A percentile compares a stretch with the other conserved stretches of the same genome.
Evolutionary conservation across 2,888 invertebrate species (phyloP).

Genomic region (Xylophagus ater): DNA sequence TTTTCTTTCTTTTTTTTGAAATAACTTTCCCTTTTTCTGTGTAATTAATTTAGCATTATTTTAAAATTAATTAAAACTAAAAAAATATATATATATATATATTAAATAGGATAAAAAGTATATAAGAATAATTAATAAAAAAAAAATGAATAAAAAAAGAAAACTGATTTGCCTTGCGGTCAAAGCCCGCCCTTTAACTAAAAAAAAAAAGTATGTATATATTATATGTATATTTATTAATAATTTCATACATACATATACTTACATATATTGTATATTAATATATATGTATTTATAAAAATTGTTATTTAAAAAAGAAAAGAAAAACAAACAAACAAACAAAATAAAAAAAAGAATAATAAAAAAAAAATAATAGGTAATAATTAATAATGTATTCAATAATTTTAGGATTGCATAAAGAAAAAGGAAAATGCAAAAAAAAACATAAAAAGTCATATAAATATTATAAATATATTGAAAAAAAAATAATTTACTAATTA

Average conservation of each 20-base stretch:
- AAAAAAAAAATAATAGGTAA: no score
- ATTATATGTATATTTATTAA: background rate
- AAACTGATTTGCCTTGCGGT: conserved; percentile 26
- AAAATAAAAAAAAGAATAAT: background rate
- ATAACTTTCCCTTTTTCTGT: no score
- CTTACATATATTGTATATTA: conserved; percentile 1
- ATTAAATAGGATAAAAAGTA: conserved; percentile 12
- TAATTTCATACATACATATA: background rate
- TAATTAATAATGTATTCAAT: no score
- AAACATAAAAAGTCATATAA: no score
- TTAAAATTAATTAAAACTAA: conserved; percentile 8
- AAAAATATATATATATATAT: conserved; percentile 12
- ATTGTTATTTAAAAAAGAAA: conserved; percentile 1
- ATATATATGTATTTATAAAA: conserved; percentile 16
- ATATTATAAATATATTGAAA: no score
- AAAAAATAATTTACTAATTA: no score
- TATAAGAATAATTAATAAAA: conserved; percentile 8
- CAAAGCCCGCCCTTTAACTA: conserved; percentile 22
- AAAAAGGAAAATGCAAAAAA: no score
- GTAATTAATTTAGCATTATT: no score
- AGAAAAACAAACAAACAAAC: background rate
- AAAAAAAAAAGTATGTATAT: conserved; percentile 1
- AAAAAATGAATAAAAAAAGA: conserved; percentile 13
- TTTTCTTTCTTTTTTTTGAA: no score
- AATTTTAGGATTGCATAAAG: no score